Base-by-base conservation (phyloP, 2,888 invertebrate species). In the Auanema freiburgensis region DNA sequence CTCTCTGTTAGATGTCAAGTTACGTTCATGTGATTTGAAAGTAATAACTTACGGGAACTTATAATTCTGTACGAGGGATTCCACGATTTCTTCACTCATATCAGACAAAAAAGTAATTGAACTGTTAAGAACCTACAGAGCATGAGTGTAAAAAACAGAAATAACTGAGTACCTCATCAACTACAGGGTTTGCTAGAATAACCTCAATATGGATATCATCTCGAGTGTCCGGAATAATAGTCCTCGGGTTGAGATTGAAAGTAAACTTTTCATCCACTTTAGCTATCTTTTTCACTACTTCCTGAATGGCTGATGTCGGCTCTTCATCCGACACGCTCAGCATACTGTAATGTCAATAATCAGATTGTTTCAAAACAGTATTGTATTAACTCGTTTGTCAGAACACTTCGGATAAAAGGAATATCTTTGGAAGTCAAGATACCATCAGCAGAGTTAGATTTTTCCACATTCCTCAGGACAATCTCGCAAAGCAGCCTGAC, bases 401-500 rank as follows among this genome's bases (percentile, higher is more conserved):
- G 11, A 23, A 52, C 24, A n/a, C 23, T 18, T 23, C 11, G 4
- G 3, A 52, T 52, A 23, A 52, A 52, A 23, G 52, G 18, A 23
- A 24, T 52, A 21, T 62, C 57, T 18, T 57, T 49, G 1, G 21
- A 40, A 50, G 33, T 12, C 14, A 25, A 24, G 16, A 62, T 10
- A 5, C 50, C 56, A 11, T 62, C 57, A 1, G 57, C 41, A 41
- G 40, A 50, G 50, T 8, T 55, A 1, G 69, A 60, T 41, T 67
- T 58, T 25, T 69, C 66, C 2, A 74, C 57, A n/a, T 68, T 59
- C 2, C 74, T 59, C 2, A 58, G 62, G 25, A 78, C 50, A 1
- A 78, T 60, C 50, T 77, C 76, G 18, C 89, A 88, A 72, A 91
- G 64, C 1, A 74, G 58, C 10, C 71, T 59, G 23, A 67, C 55